Percentiles rank a stretch among this genome's conserved stretches.
Conservation (phyloP, 1,140 invertebrate genomes). For the Cataglyphis hispanica region DNA sequence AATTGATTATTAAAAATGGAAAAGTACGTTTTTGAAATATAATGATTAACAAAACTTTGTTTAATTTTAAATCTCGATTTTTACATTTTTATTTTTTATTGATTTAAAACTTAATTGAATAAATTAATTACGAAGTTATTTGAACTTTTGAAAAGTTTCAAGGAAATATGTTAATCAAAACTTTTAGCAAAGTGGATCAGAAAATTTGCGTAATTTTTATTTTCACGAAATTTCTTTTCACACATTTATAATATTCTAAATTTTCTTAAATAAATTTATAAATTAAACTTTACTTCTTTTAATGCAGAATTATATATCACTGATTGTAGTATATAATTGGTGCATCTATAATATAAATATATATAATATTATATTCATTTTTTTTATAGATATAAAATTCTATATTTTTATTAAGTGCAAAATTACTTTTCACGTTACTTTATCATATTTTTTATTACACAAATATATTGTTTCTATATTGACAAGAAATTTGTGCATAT, state of each 20-base stretch:
- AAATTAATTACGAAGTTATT: neutral
- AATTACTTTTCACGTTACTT: slow-evolving; percentile 2
- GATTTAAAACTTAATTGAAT: too few relatives aligned
- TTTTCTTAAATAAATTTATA: neutral
- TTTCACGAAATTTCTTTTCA: neutral
- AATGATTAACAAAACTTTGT: neutral
- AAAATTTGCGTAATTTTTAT: neutral
- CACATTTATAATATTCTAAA: neutral
- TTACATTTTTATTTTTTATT: neutral
- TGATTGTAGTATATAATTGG: neutral
- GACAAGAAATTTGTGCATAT: neutral
- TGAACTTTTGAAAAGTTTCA: neutral
- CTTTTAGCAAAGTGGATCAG: neutral
- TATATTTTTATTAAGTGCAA: neutral
- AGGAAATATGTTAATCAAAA: neutral
- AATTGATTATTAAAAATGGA: too few relatives aligned
- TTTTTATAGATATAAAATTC: neutral
- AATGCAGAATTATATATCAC: neutral
- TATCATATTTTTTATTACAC: neutral
- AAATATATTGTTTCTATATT: slow-evolving; percentile 1
- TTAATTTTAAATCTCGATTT: neutral
- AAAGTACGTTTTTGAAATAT: too few relatives aligned
- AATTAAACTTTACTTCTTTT: neutral
- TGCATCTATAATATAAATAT: neutral
- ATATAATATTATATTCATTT: neutral